These are phyloP conservation scores for Drosophila melanogaster DNA, from an alignment of 1,140 invertebrate species.

Conservation along the genomic window DNA sequence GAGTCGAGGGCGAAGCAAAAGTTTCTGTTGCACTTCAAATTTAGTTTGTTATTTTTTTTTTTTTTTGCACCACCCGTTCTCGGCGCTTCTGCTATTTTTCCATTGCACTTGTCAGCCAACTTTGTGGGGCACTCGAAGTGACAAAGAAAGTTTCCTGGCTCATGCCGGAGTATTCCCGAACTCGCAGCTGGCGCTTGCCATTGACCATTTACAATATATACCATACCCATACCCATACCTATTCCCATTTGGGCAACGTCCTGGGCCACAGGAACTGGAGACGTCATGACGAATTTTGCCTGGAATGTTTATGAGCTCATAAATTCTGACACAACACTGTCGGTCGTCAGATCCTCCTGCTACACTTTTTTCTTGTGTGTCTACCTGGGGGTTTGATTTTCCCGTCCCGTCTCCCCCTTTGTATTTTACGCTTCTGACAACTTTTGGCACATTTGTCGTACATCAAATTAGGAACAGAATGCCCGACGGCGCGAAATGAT, in stretches of 20 bases:
- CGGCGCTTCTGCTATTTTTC: constrained; percentile 20
- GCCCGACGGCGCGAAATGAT: constrained; percentile 60
- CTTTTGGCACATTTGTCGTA: constrained; percentile 72
- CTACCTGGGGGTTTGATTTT: constrained; percentile 35
- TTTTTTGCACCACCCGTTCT: constrained; percentile 14
- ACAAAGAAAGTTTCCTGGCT: constrained; percentile 59
- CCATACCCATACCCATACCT: background rate
- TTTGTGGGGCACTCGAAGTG: constrained; percentile 63
- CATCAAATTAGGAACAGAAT: constrained; percentile 59
- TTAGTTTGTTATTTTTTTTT: constrained; percentile 38
- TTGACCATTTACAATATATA: constrained; percentile 18
- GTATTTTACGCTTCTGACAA: constrained; percentile 57
- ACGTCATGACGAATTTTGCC: constrained; percentile 59
- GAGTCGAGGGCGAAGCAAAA: constrained; percentile 7
- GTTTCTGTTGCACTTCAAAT: constrained; percentile 45
- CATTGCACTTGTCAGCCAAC: constrained; percentile 57
- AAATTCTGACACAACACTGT: constrained; percentile 50
- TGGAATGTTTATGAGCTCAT: constrained; percentile 74
- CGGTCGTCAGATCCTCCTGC: constrained; percentile 7
- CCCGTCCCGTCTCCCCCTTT: constrained; percentile 18
- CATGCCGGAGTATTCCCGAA: constrained; percentile 8
- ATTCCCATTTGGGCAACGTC: constrained; percentile 10
- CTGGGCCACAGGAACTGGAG: constrained; percentile 17
- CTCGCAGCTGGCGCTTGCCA: constrained; percentile 37
- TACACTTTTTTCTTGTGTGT: constrained; percentile 12